phyloP scores from a whole-genome alignment of 2,888 invertebrate species.

The Nephrotoma appendiculata region DNA sequence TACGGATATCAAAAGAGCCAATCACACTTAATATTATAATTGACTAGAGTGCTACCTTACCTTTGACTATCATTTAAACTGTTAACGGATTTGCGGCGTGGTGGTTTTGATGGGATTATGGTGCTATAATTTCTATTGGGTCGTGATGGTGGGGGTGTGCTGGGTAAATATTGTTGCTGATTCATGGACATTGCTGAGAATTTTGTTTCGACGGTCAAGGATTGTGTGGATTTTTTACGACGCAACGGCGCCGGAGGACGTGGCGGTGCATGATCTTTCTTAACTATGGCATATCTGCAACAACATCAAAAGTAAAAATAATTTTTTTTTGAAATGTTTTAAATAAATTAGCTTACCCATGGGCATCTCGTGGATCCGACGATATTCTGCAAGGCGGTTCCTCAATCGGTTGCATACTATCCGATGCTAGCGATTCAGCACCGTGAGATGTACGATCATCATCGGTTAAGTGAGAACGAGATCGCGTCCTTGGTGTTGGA shows the following conservation, averaged over 20 bases:
- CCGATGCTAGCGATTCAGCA: constrained; percentile 47
- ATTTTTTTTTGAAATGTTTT: background rate
- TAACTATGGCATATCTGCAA: constrained; percentile 62
- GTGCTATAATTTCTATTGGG: constrained; percentile 46
- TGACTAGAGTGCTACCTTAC: background rate
- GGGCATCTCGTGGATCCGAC: background rate
- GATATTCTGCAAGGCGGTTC: background rate
- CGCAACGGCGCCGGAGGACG: constrained; percentile 46
- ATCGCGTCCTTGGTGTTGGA: constrained; percentile 38
- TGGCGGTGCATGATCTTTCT: constrained; percentile 47
- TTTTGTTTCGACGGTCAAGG: constrained; percentile 39
- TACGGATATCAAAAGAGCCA: background rate
- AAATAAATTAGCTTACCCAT: background rate
- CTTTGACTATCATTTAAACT: constrained; percentile 38
- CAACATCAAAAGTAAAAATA: background rate
- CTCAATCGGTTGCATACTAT: constrained; percentile 15
- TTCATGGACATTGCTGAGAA: constrained; percentile 50
- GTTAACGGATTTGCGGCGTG: constrained; percentile 44
- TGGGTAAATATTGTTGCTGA: constrained; percentile 11
- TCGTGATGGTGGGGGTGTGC: constrained; percentile 38
- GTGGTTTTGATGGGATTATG: constrained; percentile 41
- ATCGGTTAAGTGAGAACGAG: constrained; percentile 42
- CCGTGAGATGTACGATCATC: constrained; percentile 59
- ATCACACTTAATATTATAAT: background rate
- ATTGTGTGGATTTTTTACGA: constrained; percentile 38